Conservation (phyloP, 2,888 invertebrate genomes). For the Caenorhabditis sinica region DNA sequence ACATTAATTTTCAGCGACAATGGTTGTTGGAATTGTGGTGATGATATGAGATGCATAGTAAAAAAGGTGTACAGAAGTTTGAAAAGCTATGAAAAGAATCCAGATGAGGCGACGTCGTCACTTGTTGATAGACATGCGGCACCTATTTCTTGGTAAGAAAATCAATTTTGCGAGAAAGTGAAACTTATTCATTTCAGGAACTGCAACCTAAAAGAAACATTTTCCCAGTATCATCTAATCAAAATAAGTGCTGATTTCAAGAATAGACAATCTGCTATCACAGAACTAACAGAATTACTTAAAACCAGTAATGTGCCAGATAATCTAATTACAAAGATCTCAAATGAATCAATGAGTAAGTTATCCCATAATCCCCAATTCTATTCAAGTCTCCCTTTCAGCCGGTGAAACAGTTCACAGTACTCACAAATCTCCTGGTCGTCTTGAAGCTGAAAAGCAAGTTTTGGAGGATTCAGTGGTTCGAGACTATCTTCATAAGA, state of each 20-base stretch:
- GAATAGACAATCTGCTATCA: slow-evolving; percentile 21
- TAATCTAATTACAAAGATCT: slow-evolving; percentile 28
- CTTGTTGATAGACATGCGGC: slow-evolving; percentile 55
- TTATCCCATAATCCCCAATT: not conserved
- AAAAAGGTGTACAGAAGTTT: slow-evolving; percentile 36
- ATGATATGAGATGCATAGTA: slow-evolving; percentile 46
- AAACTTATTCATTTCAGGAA: slow-evolving; percentile 33
- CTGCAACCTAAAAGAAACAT: slow-evolving; percentile 40
- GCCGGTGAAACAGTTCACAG: slow-evolving; percentile 50
- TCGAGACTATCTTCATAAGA: slow-evolving; percentile 54
- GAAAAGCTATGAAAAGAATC: slow-evolving; percentile 28
- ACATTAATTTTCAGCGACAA: slow-evolving; percentile 25
- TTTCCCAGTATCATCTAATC: slow-evolving; percentile 42
- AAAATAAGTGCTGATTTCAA: slow-evolving; percentile 32
- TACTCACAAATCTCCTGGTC: slow-evolving; percentile 41
- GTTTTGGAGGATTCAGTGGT: slow-evolving; percentile 27
- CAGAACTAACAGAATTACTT: slow-evolving; percentile 12
- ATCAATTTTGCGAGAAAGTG: not conserved
- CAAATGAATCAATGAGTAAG: slow-evolving; percentile 54
- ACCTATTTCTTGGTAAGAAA: slow-evolving; percentile 47
- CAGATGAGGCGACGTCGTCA: slow-evolving; percentile 31
- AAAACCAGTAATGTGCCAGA: not conserved
- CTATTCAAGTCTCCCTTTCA: not conserved
- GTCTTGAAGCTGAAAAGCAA: slow-evolving; percentile 45
- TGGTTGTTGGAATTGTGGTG: slow-evolving; percentile 45